These are phyloP conservation scores for Callospermophilus lateralis DNA, from an alignment of 2,113 vertebrate genomes.

Conservation along the genomic window DNA sequence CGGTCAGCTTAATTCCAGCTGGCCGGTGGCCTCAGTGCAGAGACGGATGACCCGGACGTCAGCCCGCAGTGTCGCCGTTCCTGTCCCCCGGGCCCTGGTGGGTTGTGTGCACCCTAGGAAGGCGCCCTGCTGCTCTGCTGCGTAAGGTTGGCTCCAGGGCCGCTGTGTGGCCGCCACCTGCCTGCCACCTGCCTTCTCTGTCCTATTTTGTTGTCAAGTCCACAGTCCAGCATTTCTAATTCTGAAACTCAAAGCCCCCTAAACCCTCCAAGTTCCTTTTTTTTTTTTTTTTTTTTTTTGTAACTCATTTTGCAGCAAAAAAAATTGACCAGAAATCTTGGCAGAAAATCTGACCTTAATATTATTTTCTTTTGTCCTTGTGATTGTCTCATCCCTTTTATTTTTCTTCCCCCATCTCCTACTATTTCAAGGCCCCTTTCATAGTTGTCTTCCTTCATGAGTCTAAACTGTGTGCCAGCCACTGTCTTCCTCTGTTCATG, in stretches of 20 bases:
- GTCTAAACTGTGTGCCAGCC: neutral
- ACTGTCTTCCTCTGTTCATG: neutral
- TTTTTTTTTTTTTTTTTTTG: too few species aligned
- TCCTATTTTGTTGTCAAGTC: neutral
- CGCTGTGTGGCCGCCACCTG: neutral
- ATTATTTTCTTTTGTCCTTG: neutral
- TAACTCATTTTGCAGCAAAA: neutral
- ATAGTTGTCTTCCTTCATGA: neutral
- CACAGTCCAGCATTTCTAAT: neutral
- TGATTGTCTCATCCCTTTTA: neutral
- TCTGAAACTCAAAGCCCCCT: neutral
- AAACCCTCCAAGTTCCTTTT: neutral
- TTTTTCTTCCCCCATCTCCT: neutral
- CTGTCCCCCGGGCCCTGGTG: rapidly evolving
- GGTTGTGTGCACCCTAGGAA: neutral
- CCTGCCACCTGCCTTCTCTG: neutral
- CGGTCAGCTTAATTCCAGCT: neutral
- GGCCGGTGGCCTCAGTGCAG: too few species aligned
- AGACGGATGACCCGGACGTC: neutral
- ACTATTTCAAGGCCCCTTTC: neutral
- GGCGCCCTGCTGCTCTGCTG: neutral
- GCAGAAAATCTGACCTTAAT: neutral
- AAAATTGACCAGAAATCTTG: neutral
- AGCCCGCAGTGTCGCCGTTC: neutral
- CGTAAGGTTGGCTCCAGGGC: too few species aligned